Percentiles rank a stretch among this genome's conserved stretches.
phyloP scores from a whole-genome alignment of 2,888 invertebrate species.

The Agriotes lineatus region DNA sequence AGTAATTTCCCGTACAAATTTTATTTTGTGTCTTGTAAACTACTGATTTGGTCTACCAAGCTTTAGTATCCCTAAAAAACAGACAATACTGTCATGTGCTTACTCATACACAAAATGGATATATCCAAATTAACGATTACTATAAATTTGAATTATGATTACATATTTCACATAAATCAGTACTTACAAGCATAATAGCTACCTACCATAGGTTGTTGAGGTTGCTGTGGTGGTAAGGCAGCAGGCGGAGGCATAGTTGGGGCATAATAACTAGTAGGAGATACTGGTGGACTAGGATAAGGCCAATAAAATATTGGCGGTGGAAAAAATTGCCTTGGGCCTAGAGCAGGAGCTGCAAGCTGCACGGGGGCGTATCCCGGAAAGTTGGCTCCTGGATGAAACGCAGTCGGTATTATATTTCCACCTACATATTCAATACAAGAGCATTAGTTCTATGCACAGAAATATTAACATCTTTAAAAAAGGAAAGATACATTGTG shows the following conservation, averaged over 20 bases:
- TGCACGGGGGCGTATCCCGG: constrained; percentile 63
- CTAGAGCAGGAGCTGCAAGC: constrained; percentile 63
- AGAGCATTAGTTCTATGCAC: neutral
- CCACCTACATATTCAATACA: constrained; percentile 67
- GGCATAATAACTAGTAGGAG: constrained; percentile 89
- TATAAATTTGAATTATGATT: neutral
- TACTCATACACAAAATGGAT: too few species aligned
- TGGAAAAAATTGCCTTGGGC: constrained; percentile 68
- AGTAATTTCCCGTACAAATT: too few species aligned
- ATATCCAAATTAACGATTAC: too few species aligned
- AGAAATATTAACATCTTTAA: neutral
- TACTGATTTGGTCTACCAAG: too few species aligned
- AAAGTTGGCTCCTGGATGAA: constrained; percentile 62
- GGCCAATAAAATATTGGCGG: constrained; percentile 90
- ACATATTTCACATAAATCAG: too few species aligned
- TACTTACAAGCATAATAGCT: too few species aligned
- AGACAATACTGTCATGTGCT: too few species aligned
- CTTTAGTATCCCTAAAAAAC: too few species aligned
- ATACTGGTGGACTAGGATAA: constrained; percentile 94
- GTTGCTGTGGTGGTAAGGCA: constrained; percentile 60
- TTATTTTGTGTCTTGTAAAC: too few species aligned
- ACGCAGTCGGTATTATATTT: constrained; percentile 70
- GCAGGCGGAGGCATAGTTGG: constrained; percentile 69
- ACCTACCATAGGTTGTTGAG: constrained; percentile 62
- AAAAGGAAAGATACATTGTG: neutral